Evolutionary conservation across 2,113 vertebrate species (phyloP), one percentile per base, ranked within the genome.

Genomic region (Natator depressus): DNA sequence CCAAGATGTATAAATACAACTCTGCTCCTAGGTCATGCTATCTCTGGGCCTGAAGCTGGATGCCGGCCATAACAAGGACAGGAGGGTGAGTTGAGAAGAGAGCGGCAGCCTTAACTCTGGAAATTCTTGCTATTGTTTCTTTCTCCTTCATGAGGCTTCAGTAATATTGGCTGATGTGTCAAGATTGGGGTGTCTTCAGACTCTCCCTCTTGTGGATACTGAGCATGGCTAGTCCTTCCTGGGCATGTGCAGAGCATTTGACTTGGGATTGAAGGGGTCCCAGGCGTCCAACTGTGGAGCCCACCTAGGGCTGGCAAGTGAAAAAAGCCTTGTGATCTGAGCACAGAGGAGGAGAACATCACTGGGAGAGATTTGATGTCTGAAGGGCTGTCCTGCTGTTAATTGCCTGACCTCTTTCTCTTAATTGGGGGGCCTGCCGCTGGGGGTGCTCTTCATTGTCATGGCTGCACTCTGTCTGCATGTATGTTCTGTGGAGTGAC

Each of bases 361-460:
- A 7, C 85, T 57, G 1, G 0, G 42, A 78, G 86, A 88, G 89
- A 42, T 42, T 84, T 0, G 0, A n/a, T 0, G 0, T 6, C 69
- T 47, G 65, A 16, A 0, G 0, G 47, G 76, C 80, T 10, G 38
- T 87, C 82, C 92, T 85, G 42, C 80, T 57, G 78, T 27, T 59
- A 94, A 92, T 84, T 49, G 86, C 76, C 79, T 96, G 91, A 84
- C 62, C 88, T 91, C 85, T 85, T 85, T 49, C 57, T 83, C 81
- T 89, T 93, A 86, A 96, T 84, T 80, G 55, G 47, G 2, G 80
- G 76, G 46, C 12, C 80, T 24, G 24, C 54, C 9, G 0, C 8
- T 27, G 29, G 75, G n/a, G 82, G 50, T 0, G 7, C 55, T 65
- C 1, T 0, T 94, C 87, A 35, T 59, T 69, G 17, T 2, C 2